phyloP scores from a whole-genome alignment of 1,140 invertebrate genomes.

The Ceratina calcarata region DNA sequence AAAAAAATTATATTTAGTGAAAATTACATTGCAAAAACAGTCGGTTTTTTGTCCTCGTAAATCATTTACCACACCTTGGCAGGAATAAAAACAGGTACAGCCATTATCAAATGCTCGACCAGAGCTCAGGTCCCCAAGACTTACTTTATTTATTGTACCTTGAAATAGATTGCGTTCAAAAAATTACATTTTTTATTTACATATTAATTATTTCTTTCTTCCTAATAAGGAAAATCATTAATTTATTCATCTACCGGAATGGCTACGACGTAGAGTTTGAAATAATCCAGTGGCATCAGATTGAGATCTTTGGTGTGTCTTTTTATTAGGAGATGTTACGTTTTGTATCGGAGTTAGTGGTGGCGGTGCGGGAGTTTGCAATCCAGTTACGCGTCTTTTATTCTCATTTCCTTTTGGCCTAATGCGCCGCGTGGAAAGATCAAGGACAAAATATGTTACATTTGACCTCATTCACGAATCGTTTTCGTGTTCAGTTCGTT shows the following conservation, averaged over 20 bases:
- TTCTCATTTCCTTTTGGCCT: slow-evolving; percentile 78
- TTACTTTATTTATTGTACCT: slow-evolving; percentile 82
- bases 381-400: slow-evolving; percentile 72
- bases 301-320: slow-evolving; percentile 92
- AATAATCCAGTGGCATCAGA: slow-evolving; percentile 92
- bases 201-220: no score
- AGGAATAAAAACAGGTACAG: slow-evolving; percentile 92
- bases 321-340: slow-evolving; percentile 81
- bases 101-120: slow-evolving; percentile 98
- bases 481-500: neutral
- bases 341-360: slow-evolving; percentile 73
- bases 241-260: slow-evolving; percentile 75
- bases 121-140: slow-evolving; percentile 94
- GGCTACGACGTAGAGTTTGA: slow-evolving; percentile 78
- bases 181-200: no score
- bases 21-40: slow-evolving; percentile 87
- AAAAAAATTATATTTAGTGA: slow-evolving; percentile 14
- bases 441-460: neutral
- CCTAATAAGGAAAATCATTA: neutral
- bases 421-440: slow-evolving; percentile 37
- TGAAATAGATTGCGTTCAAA: slow-evolving; percentile 10
- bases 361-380: slow-evolving; percentile 73
- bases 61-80: slow-evolving; percentile 88
- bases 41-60: slow-evolving; percentile 86
- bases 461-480: neutral